Evolutionary conservation across 2,797 vertebrate genomes (phyloP).

Genomic region (Karalla daura): DNA sequence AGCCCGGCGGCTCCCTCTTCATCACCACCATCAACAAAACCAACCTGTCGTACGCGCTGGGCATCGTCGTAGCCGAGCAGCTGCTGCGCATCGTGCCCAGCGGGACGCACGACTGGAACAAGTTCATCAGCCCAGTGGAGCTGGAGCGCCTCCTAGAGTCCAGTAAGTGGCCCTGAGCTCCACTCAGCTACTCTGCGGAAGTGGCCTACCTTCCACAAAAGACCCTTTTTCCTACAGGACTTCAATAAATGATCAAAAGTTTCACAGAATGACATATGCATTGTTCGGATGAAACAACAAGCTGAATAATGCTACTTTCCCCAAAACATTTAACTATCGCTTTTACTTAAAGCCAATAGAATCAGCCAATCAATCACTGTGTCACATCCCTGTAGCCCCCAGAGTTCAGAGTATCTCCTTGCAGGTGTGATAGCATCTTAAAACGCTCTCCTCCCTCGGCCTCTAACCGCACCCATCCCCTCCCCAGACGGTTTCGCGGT

Average conservation of each 20-base stretch:
- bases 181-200: no score
- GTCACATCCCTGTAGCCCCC: neutral
- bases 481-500: conserved; percentile 89
- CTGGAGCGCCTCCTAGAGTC: conserved; percentile 91
- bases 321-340: no score
- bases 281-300: no score
- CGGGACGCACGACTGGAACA: conserved; percentile 96
- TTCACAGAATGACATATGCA: no score
- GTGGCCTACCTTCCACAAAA: no score
- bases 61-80: conserved; percentile 90
- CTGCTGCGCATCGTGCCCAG: conserved; percentile 89
- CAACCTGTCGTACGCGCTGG: conserved; percentile 91
- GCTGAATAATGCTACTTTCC: no score
- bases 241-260: no score
- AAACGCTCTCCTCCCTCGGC: neutral
- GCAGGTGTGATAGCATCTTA: no score
- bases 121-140: conserved; percentile 92
- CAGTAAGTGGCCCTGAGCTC: conserved; percentile 81
- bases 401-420: neutral
- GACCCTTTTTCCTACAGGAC: no score
- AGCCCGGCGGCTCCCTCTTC: conserved; percentile 95
- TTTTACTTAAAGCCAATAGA: no score
- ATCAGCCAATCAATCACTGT: no score
- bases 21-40: conserved; percentile 96
- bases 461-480: neutral